A percentile compares a stretch with the other conserved stretches of the same genome.
phyloP scores from a whole-genome alignment of 2,888 invertebrate species.

The Pandemis corylana region DNA sequence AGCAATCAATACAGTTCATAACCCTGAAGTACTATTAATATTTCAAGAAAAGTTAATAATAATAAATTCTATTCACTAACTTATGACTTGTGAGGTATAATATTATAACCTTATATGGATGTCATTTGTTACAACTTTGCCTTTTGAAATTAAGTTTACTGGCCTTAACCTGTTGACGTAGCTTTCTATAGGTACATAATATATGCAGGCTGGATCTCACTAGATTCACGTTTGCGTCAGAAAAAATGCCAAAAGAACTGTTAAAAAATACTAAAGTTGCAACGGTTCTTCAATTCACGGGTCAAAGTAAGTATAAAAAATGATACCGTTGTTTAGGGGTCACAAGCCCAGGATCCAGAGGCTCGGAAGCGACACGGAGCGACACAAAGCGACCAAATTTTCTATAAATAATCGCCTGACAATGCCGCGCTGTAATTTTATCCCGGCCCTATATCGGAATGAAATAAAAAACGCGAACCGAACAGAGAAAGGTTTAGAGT shows the following conservation, averaged over 20 bases:
- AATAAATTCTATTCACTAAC: background rate
- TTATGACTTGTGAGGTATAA: background rate
- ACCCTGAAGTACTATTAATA: background rate
- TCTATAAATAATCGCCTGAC: constrained; percentile 83
- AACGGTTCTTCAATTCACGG: constrained; percentile 59
- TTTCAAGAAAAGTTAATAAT: background rate
- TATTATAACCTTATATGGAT: background rate
- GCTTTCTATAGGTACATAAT: too few relatives aligned
- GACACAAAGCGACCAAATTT: constrained; percentile 80
- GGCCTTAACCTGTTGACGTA: background rate
- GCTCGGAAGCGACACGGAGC: constrained; percentile 76
- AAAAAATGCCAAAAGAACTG: background rate
- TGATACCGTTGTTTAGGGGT: constrained; percentile 63
- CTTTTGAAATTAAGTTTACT: background rate
- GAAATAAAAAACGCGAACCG: constrained; percentile 72
- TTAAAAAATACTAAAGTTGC: constrained; percentile 31
- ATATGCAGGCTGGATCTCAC: background rate
- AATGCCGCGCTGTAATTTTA: constrained; percentile 79
- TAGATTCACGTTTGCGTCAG: background rate
- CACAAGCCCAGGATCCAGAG: constrained; percentile 53
- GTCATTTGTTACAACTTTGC: background rate
- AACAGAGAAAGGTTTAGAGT: constrained; percentile 63
- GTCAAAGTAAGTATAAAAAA: constrained; percentile 54
- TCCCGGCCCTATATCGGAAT: constrained; percentile 80
- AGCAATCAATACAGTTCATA: constrained; percentile 20